Percentiles rank a stretch among this genome's conserved stretches.
Evolutionary conservation across 2,888 invertebrate species (phyloP).

Genomic region (Drosophila maculinotata): DNA sequence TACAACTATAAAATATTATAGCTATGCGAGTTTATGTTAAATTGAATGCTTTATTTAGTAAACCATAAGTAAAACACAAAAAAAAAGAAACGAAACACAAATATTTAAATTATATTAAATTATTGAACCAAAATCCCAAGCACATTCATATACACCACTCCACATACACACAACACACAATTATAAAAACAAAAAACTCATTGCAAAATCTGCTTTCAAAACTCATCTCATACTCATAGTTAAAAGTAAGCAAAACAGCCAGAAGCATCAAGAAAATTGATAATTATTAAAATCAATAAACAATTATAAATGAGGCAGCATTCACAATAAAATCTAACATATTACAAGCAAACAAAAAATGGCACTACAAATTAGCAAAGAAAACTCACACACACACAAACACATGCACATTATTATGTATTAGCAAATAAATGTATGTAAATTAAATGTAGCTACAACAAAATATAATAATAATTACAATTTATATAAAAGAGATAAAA

Average conservation of each 20-base stretch:
- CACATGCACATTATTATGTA: conserved; percentile 51
- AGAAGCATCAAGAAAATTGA: conserved; percentile 22
- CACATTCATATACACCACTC: conserved; percentile 56
- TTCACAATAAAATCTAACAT: conserved; percentile 35
- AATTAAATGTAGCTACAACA: conserved; percentile 60
- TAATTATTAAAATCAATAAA: conserved; percentile 13
- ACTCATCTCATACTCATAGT: conserved; percentile 78
- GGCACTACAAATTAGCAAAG: conserved; percentile 38
- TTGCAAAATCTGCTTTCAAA: conserved; percentile 78
- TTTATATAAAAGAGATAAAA: conserved; percentile 31
- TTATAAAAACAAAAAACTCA: conserved; percentile 55
- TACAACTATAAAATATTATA: conserved; percentile 40
- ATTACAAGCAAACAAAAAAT: conserved; percentile 16
- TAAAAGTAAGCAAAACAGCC: conserved; percentile 64
- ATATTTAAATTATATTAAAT: conserved; percentile 70
- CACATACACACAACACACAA: conserved; percentile 32
- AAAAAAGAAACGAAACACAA: conserved; percentile 38
- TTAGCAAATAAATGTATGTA: conserved; percentile 61
- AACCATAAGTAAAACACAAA: conserved; percentile 46
- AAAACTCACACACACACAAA: conserved; percentile 17
- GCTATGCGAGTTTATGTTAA: conserved; percentile 59
- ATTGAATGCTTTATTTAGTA: conserved; percentile 76
- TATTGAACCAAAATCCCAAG: conserved; percentile 73
- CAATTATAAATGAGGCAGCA: conserved; percentile 56
- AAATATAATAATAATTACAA: conserved; percentile 32